Base-by-base conservation (phyloP, 2,888 invertebrate species). In the Orthosia incerta region DNA sequence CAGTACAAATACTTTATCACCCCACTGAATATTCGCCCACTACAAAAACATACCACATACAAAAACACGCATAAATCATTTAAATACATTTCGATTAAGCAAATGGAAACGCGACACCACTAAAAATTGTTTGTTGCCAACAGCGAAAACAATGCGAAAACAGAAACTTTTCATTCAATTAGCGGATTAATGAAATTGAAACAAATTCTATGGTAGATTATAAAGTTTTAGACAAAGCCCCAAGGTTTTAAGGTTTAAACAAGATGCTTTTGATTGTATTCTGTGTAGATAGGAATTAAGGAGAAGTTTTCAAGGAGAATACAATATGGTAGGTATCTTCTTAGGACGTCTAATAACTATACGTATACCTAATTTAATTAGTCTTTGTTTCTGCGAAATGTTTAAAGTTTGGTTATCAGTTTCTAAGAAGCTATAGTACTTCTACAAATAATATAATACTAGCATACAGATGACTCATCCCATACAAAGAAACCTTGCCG, bases 141-240 rank as follows among this genome's bases (percentile, higher is more conserved):
- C 55, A 74, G 16, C 48, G 20, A 13, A 13, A 72, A 59, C 59
- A 63, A 64, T 20, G 62, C 39, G 23, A 48, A 50, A 16, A 48
- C 50, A 56, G 18, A 61, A 80, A 71, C 59, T 78, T 74, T 63
- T 15, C 56, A 64, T 76, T 69, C 64, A 84, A 75, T 82, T 77
- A 79, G 66, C n/a, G 39, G 62, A 66, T 76, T 62, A 79, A 79
- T 71, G 45, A 70, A 80, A 74, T 48, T 70, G 56, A 73, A 80
- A 78, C 74, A 61, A 66, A 26, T 61, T 67, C 68, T 70, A 83
- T 61, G 48, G 67, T 51, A 48, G 55, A 51, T 62, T 45, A 9
- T 60, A 15, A 62, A 76, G 57, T 76, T 62, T 75, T 20, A 62
- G 20, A 80, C 65, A 77, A 79, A 74, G 45, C 20, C n/a, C n/a